Evolutionary conservation across 1,140 invertebrate species (phyloP).

Genomic region (Laupala kohalensis): DNA sequence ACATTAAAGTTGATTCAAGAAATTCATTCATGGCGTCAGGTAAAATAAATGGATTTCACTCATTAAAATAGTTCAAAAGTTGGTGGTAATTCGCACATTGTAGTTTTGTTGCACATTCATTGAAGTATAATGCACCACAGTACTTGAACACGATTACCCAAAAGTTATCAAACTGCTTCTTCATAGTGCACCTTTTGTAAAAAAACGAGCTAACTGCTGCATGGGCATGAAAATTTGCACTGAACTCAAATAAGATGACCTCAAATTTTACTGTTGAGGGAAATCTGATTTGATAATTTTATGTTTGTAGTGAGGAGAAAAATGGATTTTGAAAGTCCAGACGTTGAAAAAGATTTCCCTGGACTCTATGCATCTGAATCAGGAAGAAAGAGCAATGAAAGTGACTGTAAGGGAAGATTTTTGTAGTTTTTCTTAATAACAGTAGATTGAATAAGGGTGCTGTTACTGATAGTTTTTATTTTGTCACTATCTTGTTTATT

Average conservation of each 20-base stretch:
- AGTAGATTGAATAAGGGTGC: neutral
- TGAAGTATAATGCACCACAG: neutral
- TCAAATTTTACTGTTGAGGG: neutral
- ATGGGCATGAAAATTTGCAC: no score
- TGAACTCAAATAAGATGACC: no score
- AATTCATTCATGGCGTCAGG: neutral
- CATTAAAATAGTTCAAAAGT: neutral
- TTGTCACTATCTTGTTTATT: neutral
- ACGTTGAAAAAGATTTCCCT: constrained; percentile 81
- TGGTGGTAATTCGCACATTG: no score
- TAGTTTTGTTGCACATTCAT: no score
- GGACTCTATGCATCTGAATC: constrained; percentile 70
- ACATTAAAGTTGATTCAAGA: neutral
- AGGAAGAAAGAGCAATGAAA: constrained; percentile 60
- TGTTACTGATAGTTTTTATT: neutral
- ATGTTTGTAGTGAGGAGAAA: constrained; percentile 8
- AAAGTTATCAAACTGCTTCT: neutral
- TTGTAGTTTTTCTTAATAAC: neutral
- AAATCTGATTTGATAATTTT: neutral
- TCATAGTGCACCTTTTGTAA: no score
- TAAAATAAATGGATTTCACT: neutral
- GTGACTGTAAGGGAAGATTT: constrained; percentile 56
- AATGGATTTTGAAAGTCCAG: constrained; percentile 84
- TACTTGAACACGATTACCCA: neutral
- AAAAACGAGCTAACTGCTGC: no score